Conservation (phyloP, 2,797 vertebrate species). For the Sebastes jordani region DNA sequence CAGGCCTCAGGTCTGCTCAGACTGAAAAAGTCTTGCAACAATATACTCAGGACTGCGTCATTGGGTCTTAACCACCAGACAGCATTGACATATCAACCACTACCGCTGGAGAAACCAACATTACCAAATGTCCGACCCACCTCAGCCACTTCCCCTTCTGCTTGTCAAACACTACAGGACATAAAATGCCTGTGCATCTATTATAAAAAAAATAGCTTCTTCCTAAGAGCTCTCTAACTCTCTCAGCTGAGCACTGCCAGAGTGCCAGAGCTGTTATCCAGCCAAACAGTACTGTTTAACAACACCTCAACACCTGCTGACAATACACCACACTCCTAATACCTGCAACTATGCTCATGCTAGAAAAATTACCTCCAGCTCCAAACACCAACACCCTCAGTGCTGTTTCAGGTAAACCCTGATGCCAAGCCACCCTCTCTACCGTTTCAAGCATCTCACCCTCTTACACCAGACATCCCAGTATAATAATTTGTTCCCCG, state of each 20-base stretch:
- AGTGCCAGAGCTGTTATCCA: background rate
- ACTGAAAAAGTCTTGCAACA: background rate
- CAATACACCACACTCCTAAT: background rate
- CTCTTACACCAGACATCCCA: background rate
- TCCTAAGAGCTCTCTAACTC: background rate
- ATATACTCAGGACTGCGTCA: background rate
- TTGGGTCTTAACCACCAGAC: background rate
- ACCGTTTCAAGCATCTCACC: background rate
- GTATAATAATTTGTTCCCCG: background rate
- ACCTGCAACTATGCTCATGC: background rate
- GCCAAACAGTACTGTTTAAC: background rate
- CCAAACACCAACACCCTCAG: background rate
- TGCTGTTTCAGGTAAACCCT: background rate
- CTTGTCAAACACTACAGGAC: background rate
- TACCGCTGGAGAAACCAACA: background rate
- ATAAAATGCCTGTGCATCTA: background rate
- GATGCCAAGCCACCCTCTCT: background rate
- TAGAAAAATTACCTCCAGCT: background rate
- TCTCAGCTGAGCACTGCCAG: background rate
- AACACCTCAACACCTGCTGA: background rate
- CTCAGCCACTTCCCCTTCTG: background rate
- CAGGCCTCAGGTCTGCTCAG: background rate
- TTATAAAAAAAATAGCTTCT: background rate
- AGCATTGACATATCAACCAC: background rate
- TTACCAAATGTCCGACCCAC: background rate